phyloP scores from a whole-genome alignment of 2,888 invertebrate genomes.

The Eilema griseolum region DNA sequence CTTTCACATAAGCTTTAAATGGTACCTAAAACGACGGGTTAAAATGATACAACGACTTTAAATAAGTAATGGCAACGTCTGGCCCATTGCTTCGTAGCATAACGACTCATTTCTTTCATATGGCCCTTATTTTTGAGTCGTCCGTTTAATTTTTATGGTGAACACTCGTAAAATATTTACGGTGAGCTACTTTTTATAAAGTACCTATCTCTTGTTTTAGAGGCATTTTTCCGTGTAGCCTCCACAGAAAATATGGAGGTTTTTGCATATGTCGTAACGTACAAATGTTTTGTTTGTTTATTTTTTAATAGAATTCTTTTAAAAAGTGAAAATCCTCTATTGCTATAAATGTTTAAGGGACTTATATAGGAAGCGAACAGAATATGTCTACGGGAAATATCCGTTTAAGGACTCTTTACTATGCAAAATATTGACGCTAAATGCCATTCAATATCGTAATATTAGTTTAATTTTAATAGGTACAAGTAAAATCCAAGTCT shows the following conservation, averaged over 20 bases:
- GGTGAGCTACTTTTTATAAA: conserved; percentile 21
- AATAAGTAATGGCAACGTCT: conserved; percentile 22
- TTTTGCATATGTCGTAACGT: not conserved
- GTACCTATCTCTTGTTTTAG: conserved; percentile 13
- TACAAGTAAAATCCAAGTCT: too few species aligned
- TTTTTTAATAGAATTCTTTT: not conserved
- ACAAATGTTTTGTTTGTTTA: not conserved
- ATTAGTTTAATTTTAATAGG: too few species aligned
- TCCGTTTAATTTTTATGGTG: conserved; percentile 25
- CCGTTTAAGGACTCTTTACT: not conserved
- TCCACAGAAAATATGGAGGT: not conserved
- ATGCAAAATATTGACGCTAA: not conserved
- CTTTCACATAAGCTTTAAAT: conserved; percentile 15
- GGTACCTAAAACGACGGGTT: conserved; percentile 12
- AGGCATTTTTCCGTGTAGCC: not conserved
- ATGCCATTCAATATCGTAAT: too few species aligned
- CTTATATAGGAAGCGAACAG: not conserved
- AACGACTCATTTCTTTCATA: conserved; percentile 27
- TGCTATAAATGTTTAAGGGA: not conserved
- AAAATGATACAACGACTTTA: conserved; percentile 21
- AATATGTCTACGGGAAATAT: not conserved
- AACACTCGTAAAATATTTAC: conserved; percentile 26
- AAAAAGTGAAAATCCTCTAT: not conserved
- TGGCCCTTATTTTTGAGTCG: conserved; percentile 16
- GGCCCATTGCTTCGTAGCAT: conserved; percentile 10